These are phyloP conservation scores for Chloropsis cyanopogon DNA, from an alignment of 2,113 vertebrate species.

Conservation along the genomic window DNA sequence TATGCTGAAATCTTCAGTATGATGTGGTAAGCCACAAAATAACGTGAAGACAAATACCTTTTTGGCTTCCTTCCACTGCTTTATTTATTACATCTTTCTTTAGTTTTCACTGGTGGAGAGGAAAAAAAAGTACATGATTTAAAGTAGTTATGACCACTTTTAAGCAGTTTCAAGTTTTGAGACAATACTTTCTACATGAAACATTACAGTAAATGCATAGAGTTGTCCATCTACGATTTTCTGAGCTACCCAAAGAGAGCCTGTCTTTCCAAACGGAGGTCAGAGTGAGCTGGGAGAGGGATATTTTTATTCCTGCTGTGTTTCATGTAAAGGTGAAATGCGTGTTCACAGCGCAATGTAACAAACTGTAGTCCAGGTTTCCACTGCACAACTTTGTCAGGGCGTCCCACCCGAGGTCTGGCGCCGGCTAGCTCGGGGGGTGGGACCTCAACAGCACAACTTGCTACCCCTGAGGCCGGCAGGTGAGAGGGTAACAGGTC, in stretches of 20 bases:
- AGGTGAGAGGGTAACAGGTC: too few relatives aligned
- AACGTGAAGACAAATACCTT: slow-evolving; percentile 20
- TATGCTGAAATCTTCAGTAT: not conserved
- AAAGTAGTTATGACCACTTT: not conserved
- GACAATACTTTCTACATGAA: not conserved
- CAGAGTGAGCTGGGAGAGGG: not conserved
- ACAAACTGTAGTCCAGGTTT: not conserved
- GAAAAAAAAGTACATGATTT: not conserved
- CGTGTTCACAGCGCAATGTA: not conserved
- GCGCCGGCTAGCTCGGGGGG: too few relatives aligned
- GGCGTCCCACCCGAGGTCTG: too few relatives aligned
- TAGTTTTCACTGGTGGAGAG: not conserved
- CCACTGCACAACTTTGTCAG: not conserved
- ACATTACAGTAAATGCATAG: not conserved
- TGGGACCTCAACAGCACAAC: too few relatives aligned
- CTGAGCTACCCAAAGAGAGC: not conserved
- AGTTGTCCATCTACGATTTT: not conserved
- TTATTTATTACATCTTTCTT: slow-evolving; percentile 11
- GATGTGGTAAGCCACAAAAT: slow-evolving; percentile 23
- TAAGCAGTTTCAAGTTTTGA: not conserved
- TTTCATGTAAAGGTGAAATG: not conserved
- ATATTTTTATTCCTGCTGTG: not conserved
- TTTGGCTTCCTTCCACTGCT: not conserved
- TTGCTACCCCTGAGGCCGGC: too few relatives aligned
- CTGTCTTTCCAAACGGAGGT: not conserved